Conservation (phyloP, 2,888 invertebrate species). For the Meghimatium bilineatum region DNA sequence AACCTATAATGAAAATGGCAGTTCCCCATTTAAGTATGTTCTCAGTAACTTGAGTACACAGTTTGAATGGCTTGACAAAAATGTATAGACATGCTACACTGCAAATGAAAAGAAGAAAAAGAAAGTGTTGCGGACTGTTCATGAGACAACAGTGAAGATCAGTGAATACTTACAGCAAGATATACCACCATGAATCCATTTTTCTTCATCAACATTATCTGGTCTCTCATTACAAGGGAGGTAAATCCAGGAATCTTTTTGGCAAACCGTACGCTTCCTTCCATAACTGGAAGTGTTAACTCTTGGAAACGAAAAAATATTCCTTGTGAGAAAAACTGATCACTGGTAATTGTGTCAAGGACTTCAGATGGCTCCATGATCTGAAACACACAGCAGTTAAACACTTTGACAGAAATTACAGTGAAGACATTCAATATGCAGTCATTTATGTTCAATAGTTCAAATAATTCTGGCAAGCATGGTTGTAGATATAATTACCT, state of each 20-base stretch:
- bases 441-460: no score
- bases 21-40: no score
- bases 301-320: conserved; percentile 68
- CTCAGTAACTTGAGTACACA: no score
- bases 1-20: no score
- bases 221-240: conserved; percentile 66
- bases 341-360: conserved; percentile 55
- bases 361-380: conserved; percentile 42
- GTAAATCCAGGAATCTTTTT: conserved; percentile 73
- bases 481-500: no score
- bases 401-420: background rate
- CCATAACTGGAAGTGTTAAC: conserved; percentile 68
- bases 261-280: conserved; percentile 73
- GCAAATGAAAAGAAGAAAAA: no score
- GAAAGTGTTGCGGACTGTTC: no score
- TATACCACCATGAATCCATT: conserved; percentile 73
- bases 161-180: conserved; percentile 66
- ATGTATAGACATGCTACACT: no score
- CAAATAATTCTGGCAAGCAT: no score
- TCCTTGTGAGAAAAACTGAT: conserved; percentile 59
- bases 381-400: conserved; percentile 26
- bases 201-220: conserved; percentile 73
- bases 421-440: no score
- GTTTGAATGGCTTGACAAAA: no score
- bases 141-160: no score